Conservation (phyloP, 2,113 vertebrate genomes). For the Catharus bicknelli region DNA sequence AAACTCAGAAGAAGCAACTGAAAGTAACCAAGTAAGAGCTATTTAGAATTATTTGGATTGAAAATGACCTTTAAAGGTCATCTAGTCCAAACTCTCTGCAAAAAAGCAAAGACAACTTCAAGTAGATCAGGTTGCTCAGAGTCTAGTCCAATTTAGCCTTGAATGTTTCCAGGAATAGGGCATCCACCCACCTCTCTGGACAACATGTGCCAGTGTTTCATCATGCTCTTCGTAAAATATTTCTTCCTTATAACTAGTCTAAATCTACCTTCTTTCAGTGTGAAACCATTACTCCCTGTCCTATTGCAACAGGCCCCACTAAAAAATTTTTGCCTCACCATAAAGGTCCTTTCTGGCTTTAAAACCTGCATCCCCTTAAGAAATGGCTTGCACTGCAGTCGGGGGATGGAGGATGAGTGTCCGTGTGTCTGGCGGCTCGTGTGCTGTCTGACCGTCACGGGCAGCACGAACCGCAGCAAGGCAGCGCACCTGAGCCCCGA, state of each 20-base stretch:
- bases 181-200: not conserved
- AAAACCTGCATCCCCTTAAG: not conserved
- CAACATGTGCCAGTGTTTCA: not conserved
- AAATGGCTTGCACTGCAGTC: rapidly evolving
- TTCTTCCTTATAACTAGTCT: not conserved
- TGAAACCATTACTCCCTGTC: not conserved
- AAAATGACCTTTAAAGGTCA: not conserved
- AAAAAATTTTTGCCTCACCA: not conserved
- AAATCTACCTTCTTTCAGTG: not conserved
- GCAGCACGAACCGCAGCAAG: not conserved
- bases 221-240: not conserved
- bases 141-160: not conserved
- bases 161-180: not conserved
- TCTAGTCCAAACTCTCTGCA: not conserved
- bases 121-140: not conserved
- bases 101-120: not conserved
- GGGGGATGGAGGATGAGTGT: too few relatives aligned
- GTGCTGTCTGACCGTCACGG: not conserved
- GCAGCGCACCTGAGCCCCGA: rapidly evolving
- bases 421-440: rapidly evolving
- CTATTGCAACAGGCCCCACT: not conserved
- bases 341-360: not conserved
- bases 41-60: not conserved
- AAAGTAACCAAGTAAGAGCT: not conserved
- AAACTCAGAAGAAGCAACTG: not conserved